Evolutionary conservation across 2,888 invertebrate genomes (phyloP), one percentile per base, ranked within the genome.

Genomic region (Melolontha melolontha): DNA sequence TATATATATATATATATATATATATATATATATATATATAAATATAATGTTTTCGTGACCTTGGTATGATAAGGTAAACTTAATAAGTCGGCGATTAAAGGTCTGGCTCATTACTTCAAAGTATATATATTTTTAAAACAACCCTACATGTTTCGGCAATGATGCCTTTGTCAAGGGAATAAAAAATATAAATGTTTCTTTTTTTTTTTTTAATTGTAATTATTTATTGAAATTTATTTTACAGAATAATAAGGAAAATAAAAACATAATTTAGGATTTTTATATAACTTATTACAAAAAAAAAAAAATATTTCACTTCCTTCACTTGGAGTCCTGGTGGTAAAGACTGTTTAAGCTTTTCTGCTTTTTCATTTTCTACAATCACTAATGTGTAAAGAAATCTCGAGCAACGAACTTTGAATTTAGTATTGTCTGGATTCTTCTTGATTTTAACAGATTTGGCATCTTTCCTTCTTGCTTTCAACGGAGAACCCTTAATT

Each of bases 381-480:
- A 99, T 97, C 64, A 98, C 98, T 72, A 99, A 88, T 29, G 99
- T 99, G 87, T 99, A 99, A 70, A 99, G 88, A 86, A 96, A 99
- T 76, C 97, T 90, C 14, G 97, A 97, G 86, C 98, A 99, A 71
- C 98, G 92, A 72, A 99, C 97, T 88, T 99, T 99, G 89, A 99
- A 99, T 87, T 99, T 99, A 62, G 93, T 93, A 87, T 98, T 98
- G 73, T 94, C 93, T 10, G 93, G 88, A 82, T 99, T 99, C 88
- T 98, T 98, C 96, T 99, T 99, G 86, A 99, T 99, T 85, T 97
- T 98, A 14, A 98, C 98, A 78, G 95, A 95, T 88, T 96, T 96
- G 64, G 99, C 98, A 86, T 99, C 99, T 85, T 98, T 95, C 87
- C 98, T 93, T 80, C 98, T 92, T 52, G 98, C 98, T 80, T 95